Base-by-base conservation (phyloP, 2,797 vertebrate genomes). In the Anguilla anguilla region DNA sequence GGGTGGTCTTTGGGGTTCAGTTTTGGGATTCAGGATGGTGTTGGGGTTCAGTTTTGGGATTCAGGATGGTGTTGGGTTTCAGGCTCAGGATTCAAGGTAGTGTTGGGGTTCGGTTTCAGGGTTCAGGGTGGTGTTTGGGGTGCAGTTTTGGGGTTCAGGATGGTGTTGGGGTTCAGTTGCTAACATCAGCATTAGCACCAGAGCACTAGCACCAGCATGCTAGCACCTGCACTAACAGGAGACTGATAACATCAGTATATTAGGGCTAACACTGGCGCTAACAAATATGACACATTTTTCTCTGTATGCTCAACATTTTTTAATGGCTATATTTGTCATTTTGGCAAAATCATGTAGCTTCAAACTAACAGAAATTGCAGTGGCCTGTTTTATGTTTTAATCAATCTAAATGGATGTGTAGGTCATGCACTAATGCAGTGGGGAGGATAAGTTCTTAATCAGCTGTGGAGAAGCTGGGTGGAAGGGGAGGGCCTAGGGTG, bases 361-460 rank as follows among this genome's bases (percentile, higher is more conserved):
- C 92, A 93, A 93, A 89, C 88, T 77, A 86, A 81, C 64, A 81
- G 87, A 51, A 93, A 89, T 89, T 85, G 64, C n/a, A n/a, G 57
- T 89, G 88, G 85, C 39, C 86, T 2, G 19, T 86, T 94, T 93
- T 93, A 93, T 93, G 91, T 93, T 95, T 94, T 92, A 94, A 95
- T 94, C 90, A 94, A 81, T 92, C 86, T 94, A 94, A 96, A 94
- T 94, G 94, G 89, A 67, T 91, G 82, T 84, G 85, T 57, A 92
- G 93, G 94, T 95, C 89, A 90, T 28, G 51, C 90, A 89, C 91
- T 94, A 94, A 93, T 94, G 91, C 90, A 92, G 93, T 92, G 91
- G 92, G 88, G 53, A 83, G 88, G 86, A 88, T 79, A 84, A 49
- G 85, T 77, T 85, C 87, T 92, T 92, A 89, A 93, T 94, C 92